These are phyloP conservation scores for Peribatodes rhomboidaria DNA, from an alignment of 2,888 invertebrate species.

Conservation along the genomic window DNA sequence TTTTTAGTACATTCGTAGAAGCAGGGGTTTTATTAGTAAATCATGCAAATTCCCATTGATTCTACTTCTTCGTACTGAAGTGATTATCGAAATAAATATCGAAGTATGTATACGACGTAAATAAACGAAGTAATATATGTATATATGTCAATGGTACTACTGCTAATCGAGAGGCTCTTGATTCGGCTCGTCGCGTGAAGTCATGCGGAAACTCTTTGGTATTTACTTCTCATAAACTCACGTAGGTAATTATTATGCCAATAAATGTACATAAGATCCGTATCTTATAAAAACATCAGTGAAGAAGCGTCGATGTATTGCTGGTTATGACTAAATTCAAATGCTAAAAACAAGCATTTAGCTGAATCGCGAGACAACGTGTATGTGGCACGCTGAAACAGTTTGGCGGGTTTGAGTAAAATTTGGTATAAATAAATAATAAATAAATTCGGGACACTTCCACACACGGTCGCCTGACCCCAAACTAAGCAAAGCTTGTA, in stretches of 20 bases:
- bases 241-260: constrained; percentile 36
- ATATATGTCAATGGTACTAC: too few relatives aligned
- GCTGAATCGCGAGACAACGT: too few relatives aligned
- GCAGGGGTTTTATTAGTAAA: constrained; percentile 45
- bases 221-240: constrained; percentile 50
- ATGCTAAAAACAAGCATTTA: too few relatives aligned
- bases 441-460: too few relatives aligned
- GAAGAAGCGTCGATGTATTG: neutral
- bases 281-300: constrained; percentile 29
- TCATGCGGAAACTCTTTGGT: constrained; percentile 59
- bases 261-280: constrained; percentile 35
- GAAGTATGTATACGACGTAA: too few relatives aligned
- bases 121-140: too few relatives aligned
- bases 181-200: constrained; percentile 46
- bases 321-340: too few relatives aligned
- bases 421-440: too few relatives aligned
- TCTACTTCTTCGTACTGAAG: constrained; percentile 16
- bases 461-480: too few relatives aligned
- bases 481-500: too few relatives aligned
- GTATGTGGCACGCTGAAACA: too few relatives aligned
- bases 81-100: neutral
- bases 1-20: constrained; percentile 8
- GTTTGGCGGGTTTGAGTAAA: too few relatives aligned
- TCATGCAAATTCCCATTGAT: constrained; percentile 51
- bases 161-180: constrained; percentile 31